phyloP scores from a whole-genome alignment of 2,888 invertebrate species.

The Microctonus brassicae region DNA sequence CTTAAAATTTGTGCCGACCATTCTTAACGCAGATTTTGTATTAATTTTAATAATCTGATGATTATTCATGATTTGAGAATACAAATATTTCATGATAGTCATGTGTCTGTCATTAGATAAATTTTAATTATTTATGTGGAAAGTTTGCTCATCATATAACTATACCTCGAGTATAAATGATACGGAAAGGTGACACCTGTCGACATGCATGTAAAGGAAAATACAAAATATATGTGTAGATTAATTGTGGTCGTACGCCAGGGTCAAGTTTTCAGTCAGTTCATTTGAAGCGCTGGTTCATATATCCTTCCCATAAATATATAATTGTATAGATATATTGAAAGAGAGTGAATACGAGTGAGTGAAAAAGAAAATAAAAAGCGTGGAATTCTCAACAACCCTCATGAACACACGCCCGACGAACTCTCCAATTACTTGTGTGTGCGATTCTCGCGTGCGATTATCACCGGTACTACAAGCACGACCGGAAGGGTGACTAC shows the following conservation, averaged over 20 bases:
- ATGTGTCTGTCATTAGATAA: too few relatives aligned
- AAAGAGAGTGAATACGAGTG: slow-evolving; percentile 31
- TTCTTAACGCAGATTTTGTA: too few relatives aligned
- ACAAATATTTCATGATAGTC: too few relatives aligned
- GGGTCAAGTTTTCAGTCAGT: slow-evolving; percentile 67
- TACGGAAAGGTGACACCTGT: not conserved
- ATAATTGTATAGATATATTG: slow-evolving; percentile 12
- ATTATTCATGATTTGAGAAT: too few relatives aligned
- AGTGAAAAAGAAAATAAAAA: not conserved
- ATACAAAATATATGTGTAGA: slow-evolving; percentile 2
- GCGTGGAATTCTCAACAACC: not conserved
- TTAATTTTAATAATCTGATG: too few relatives aligned
- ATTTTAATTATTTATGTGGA: too few relatives aligned
- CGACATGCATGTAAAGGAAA: not conserved
- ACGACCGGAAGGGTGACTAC: slow-evolving; percentile 26
- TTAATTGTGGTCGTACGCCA: slow-evolving; percentile 45
- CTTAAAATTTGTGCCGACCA: too few relatives aligned
- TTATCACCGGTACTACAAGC: slow-evolving; percentile 42
- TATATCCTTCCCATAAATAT: not conserved
- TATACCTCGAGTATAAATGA: too few relatives aligned
- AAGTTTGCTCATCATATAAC: too few relatives aligned
- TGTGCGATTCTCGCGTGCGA: slow-evolving; percentile 56
- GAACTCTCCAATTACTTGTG: slow-evolving; percentile 58
- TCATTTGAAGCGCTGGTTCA: slow-evolving; percentile 64
- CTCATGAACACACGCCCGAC: slow-evolving; percentile 5